These are phyloP conservation scores for Phataginus tricuspis DNA, from an alignment of 2,797 vertebrate species.

Conservation along the genomic window DNA sequence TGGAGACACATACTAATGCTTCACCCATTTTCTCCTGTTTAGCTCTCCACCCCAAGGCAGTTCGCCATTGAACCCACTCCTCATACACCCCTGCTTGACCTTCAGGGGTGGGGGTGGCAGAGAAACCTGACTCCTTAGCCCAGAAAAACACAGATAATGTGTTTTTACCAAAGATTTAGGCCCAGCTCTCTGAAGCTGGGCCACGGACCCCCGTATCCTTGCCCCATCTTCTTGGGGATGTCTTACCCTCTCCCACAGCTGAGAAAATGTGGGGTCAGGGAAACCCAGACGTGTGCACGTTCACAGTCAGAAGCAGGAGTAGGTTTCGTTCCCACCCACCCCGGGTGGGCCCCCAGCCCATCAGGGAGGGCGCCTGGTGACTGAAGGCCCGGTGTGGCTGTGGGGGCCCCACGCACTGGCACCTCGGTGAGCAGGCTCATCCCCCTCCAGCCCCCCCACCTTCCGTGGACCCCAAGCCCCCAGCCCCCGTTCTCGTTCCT, in stretches of 20 bases:
- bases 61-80: no score
- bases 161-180: neutral
- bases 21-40: neutral
- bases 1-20: neutral
- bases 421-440: rapidly evolving
- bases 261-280: neutral
- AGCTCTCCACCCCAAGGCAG: neutral
- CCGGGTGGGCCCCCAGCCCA: neutral
- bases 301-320: neutral
- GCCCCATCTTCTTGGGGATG: no score
- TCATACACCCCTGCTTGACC: neutral
- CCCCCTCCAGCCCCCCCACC: no score
- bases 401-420: neutral
- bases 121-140: neutral
- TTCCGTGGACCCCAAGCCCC: no score
- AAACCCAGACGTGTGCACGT: neutral
- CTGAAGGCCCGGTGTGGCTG: rapidly evolving
- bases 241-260: neutral
- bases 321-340: neutral
- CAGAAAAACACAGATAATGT: neutral
- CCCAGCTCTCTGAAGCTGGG: neutral
- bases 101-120: neutral
- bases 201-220: neutral
- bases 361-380: rapidly evolving
- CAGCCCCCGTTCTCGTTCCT: no score